These are phyloP conservation scores for Phyto melanocephala DNA, from an alignment of 2,888 invertebrate genomes.

Conservation along the genomic window DNA sequence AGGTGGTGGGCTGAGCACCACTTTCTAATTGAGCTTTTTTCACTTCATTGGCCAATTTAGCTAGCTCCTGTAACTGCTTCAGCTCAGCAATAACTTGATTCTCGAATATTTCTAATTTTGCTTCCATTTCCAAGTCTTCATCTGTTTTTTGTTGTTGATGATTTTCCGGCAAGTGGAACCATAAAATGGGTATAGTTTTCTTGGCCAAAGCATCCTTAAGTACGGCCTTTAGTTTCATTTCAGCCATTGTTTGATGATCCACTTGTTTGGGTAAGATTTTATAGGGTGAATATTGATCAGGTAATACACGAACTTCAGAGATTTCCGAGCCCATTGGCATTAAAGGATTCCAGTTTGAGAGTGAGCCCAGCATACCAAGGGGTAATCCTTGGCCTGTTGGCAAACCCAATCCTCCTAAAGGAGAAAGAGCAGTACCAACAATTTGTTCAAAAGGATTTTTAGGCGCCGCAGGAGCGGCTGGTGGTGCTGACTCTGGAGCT, in stretches of 20 bases:
- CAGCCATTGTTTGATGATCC: conserved; percentile 57
- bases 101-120: conserved; percentile 71
- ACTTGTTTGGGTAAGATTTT: conserved; percentile 40
- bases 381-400: background rate
- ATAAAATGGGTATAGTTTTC: conserved; percentile 70
- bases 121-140: conserved; percentile 68
- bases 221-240: conserved; percentile 67
- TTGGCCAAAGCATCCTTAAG: conserved; percentile 64
- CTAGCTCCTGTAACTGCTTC: conserved; percentile 72
- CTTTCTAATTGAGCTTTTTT: conserved; percentile 64
- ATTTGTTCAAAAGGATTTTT: conserved; percentile 26
- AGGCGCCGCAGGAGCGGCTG: background rate
- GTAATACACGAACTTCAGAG: conserved; percentile 72
- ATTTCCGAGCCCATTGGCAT: conserved; percentile 67
- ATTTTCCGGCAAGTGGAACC: conserved; percentile 71
- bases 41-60: conserved; percentile 71
- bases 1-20: background rate
- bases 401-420: background rate
- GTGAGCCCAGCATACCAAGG: background rate
- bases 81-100: conserved; percentile 72
- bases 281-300: conserved; percentile 62
- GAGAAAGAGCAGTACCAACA: conserved; percentile 16
- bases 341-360: background rate
- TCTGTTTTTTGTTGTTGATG: background rate
- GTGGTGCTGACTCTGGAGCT: background rate